Evolutionary conservation across 2,113 vertebrate genomes (phyloP), one percentile per base, ranked within the genome.

Genomic region (Datnioides undecimradiatus): DNA sequence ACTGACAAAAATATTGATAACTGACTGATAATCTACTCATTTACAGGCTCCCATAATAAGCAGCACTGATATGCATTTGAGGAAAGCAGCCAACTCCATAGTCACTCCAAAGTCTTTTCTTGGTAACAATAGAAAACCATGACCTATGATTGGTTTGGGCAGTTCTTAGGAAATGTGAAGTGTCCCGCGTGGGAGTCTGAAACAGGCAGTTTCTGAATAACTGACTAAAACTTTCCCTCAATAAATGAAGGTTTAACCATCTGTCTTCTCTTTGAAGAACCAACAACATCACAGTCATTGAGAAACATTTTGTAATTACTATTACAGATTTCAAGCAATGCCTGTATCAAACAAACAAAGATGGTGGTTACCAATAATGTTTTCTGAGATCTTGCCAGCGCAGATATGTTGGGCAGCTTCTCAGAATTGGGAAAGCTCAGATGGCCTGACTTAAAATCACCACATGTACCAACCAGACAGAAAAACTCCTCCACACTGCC

Each of bases 401-500:
- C 14, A 16, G 13, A 54, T 52, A 52, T 29, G 25, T 16, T 29
- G 51, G 51, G 25, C 25, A 54, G 52, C 52, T 55, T 55, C 33
- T 46, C 17, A 46, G 17, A 13, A 5, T 46, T 31, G 27, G 25
- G 8, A 19, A 43, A 12, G 38, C 16, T 64, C 16, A 63, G 23
- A 63, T 8, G 8, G 17, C 46, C 29, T 23, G 29, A 66, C 41
- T 33, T 46, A 13, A 23, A 46, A n/a, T 16, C 64, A 67, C 31
- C 45, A 36, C 45, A 66, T 36, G 45, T 21, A 23, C 13, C 23
- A 17, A n/a, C 31, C 34, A 48, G 8, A 34, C 40, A 59, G 55
- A 60, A 60, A 45, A 68, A 79, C 77, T 52, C 65, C 80, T 81
- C 66, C 71, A 45, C 52, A 33, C 38, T 40, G 23, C 60, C 46